Conservation (phyloP, 2,888 invertebrate genomes). For the Microctonus hyperodae region DNA sequence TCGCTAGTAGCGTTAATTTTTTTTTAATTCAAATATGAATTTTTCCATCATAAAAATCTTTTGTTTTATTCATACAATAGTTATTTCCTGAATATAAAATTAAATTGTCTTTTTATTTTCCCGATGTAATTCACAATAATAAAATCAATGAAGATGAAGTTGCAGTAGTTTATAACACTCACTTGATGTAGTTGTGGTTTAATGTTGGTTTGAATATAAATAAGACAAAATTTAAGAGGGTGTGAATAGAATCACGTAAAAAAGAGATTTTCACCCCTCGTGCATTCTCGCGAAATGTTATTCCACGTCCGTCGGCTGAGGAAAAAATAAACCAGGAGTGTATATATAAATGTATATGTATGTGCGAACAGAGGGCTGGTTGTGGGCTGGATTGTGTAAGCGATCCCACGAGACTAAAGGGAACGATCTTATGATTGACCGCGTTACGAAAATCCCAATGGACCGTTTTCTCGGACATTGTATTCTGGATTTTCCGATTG, state of each 20-base stretch:
- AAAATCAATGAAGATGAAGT: not conserved
- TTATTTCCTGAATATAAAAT: not conserved
- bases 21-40: not conserved
- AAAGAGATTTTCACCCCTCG: constrained; percentile 57
- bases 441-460: constrained; percentile 58
- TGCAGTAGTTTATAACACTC: not conserved
- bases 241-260: constrained; percentile 60
- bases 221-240: constrained; percentile 51
- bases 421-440: constrained; percentile 64
- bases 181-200: constrained; percentile 29
- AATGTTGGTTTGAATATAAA: constrained; percentile 31
- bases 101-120: not conserved
- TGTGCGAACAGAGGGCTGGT: constrained; percentile 35
- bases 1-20: not conserved
- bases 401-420: constrained; percentile 57
- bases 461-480: constrained; percentile 51
- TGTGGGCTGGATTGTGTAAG: constrained; percentile 45
- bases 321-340: constrained; percentile 31
- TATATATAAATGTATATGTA: constrained; percentile 29
- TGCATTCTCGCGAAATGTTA: constrained; percentile 37
- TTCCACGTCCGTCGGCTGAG: constrained; percentile 47
- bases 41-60: not conserved
- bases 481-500: constrained; percentile 18
- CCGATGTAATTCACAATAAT: not conserved
- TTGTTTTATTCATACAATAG: not conserved